Percentiles rank a stretch among this genome's conserved stretches.
Evolutionary conservation across 2,888 invertebrate genomes (phyloP).

Genomic region (Liposcelis brunnea): DNA sequence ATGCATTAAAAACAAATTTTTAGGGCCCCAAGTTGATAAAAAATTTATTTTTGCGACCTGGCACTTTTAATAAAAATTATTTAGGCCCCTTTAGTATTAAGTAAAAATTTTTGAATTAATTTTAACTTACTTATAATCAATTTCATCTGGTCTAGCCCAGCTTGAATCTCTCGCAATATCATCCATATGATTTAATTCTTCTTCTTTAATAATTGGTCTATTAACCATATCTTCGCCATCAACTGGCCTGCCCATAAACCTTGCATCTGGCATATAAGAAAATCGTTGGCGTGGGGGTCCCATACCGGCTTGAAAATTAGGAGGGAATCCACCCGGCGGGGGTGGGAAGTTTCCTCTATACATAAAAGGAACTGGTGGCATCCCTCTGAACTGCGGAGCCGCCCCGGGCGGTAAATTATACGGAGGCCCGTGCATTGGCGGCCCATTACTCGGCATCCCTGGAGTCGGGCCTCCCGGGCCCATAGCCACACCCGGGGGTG

Average conservation of each 20-base stretch:
- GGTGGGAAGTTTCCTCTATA: no score
- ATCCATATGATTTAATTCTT: conserved; percentile 82
- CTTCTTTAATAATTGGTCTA: conserved; percentile 80
- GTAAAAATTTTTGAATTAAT: background rate
- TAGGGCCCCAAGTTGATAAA: background rate
- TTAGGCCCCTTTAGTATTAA: conserved; percentile 8
- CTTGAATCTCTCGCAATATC: conserved; percentile 77
- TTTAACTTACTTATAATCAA: conserved; percentile 63
- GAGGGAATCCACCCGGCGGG: conserved; percentile 24
- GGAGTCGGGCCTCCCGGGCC: conserved; percentile 31
- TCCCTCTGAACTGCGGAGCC: conserved; percentile 7
- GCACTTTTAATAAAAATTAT: background rate
- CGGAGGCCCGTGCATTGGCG: no score
- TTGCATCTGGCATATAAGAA: conserved; percentile 22
- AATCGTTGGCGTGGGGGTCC: conserved; percentile 25
- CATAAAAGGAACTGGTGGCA: no score
- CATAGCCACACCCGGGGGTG: conserved; percentile 27
- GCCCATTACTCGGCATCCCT: no score
- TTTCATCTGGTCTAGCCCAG: conserved; percentile 85
- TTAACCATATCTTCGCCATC: conserved; percentile 41
- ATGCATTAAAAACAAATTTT: conserved; percentile 8
- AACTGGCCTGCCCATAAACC: conserved; percentile 12
- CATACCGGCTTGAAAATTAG: conserved; percentile 24
- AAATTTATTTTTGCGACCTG: background rate
- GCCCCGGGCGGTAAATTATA: no score